Evolutionary conservation across 2,888 invertebrate species (phyloP), one percentile per base, ranked within the genome.

Genomic region (Chalcosyrphus nemorum): DNA sequence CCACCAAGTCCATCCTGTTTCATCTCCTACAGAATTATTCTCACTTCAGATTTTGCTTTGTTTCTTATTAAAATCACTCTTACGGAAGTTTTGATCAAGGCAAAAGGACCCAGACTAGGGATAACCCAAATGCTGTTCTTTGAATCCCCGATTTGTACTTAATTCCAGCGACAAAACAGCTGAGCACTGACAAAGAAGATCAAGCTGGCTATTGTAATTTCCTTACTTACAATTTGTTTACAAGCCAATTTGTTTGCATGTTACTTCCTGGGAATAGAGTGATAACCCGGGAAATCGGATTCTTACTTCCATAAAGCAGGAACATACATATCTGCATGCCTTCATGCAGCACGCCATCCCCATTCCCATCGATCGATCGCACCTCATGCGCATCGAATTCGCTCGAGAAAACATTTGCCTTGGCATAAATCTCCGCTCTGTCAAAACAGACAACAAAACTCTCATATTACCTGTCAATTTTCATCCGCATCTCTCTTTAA

Each of bases 341-440:
- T n/a, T n/a, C n/a, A n/a, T n/a, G n/a, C n/a, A n/a, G n/a, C n/a
- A n/a, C n/a, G n/a, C n/a, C n/a, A 17, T 13, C 13, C 71, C 29
- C 32, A 45, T 81, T 81, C 65, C 27, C 74, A 56, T 63, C 35
- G 38, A 56, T 63, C 35, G 38, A 61, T 21, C 29, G 52, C 45
- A 59, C 17, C 45, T 35, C 74, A 41, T 47, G 38, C 75, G 50
- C 63, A 54, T 70, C 63, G 9, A 81, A 81, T 81, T 66, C 9
- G 7, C 24, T 13, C 77, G 56, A 70, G 75, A 81, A 75, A 81
- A 81, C 81, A 75, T 81, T 81, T 81, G 47, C 63, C 35, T 81
- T 70, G 13, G 54, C 54, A 56, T 41, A 56, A 29, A 59, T 45
- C 43, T 57, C 45, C 15, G 24, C 29, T 47, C 19, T 57, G 59